Evolutionary conservation across 2,888 invertebrate genomes (phyloP).

Genomic region (Molorchus minor): DNA sequence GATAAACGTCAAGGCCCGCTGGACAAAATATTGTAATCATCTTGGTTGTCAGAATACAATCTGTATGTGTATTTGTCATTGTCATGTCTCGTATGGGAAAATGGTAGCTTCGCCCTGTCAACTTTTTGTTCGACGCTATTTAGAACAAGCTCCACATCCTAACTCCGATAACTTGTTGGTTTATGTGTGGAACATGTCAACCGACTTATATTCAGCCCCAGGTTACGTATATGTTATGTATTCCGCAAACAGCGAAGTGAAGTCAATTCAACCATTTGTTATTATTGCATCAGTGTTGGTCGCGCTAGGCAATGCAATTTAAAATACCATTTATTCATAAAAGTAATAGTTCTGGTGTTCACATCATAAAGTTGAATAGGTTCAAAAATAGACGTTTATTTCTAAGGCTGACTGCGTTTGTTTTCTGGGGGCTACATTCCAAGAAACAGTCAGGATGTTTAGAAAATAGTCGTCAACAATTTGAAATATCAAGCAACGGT

Average conservation of each 20-base stretch:
- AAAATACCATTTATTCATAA: too few relatives aligned
- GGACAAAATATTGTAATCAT: slow-evolving; percentile 54
- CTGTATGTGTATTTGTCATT: slow-evolving; percentile 46
- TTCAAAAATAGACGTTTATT: too few relatives aligned
- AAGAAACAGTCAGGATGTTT: too few relatives aligned
- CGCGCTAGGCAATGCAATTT: too few relatives aligned
- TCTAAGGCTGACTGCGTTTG: too few relatives aligned
- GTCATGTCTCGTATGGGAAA: slow-evolving; percentile 33
- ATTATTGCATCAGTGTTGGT: too few relatives aligned
- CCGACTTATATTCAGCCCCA: slow-evolving; percentile 48
- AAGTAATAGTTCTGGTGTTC: too few relatives aligned
- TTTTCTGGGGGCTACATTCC: too few relatives aligned
- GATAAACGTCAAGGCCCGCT: slow-evolving; percentile 53
- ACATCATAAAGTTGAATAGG: too few relatives aligned
- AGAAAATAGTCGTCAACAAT: too few relatives aligned
- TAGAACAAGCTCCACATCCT: slow-evolving; percentile 49
- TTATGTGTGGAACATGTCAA: slow-evolving; percentile 47
- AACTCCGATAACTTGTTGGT: slow-evolving; percentile 47
- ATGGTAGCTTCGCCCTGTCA: slow-evolving; percentile 28
- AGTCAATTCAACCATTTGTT: background rate
- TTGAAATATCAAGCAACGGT: too few relatives aligned
- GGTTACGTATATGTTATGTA: slow-evolving; percentile 29
- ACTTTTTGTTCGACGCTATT: slow-evolving; percentile 45
- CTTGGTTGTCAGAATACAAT: slow-evolving; percentile 45
- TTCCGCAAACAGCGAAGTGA: slow-evolving; percentile 5